These are phyloP conservation scores for Sussaba pulchella DNA, from an alignment of 2,888 invertebrate species.

Conservation along the genomic window DNA sequence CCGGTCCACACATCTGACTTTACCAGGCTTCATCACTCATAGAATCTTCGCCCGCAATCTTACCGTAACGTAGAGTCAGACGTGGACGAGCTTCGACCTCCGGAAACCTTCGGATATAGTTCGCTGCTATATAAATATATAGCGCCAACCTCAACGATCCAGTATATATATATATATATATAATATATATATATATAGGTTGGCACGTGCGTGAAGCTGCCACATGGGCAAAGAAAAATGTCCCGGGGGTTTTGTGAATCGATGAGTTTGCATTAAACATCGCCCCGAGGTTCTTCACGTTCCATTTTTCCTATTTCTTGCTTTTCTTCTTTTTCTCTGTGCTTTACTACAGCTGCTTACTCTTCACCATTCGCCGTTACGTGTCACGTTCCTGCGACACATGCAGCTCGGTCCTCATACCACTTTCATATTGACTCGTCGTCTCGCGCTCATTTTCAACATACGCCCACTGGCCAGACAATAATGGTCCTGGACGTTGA, in stretches of 20 bases:
- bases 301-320: conserved; percentile 6
- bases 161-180: background rate
- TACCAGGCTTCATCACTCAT: conserved; percentile 79
- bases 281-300: conserved; percentile 62
- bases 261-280: conserved; percentile 82
- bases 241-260: conserved; percentile 76
- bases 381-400: background rate
- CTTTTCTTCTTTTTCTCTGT: conserved; percentile 4
- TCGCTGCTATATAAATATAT: background rate
- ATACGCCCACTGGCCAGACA: background rate
- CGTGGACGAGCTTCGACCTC: conserved; percentile 37
- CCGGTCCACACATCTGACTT: conserved; percentile 72
- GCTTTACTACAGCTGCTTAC: conserved; percentile 30
- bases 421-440: conserved; percentile 23
- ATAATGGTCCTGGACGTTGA: too few relatives aligned
- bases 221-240: conserved; percentile 75
- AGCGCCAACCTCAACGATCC: too few relatives aligned
- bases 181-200: conserved; percentile 29
- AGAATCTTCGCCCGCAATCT: conserved; percentile 79
- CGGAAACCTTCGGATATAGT: conserved; percentile 25
- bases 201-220: conserved; percentile 67
- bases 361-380: conserved; percentile 25
- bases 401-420: conserved; percentile 43
- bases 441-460: background rate
- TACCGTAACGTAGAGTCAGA: conserved; percentile 57